Percentiles rank a stretch among this genome's conserved stretches.
phyloP scores from a whole-genome alignment of 1,140 invertebrate species.

The Heliconius hewitsoni region DNA sequence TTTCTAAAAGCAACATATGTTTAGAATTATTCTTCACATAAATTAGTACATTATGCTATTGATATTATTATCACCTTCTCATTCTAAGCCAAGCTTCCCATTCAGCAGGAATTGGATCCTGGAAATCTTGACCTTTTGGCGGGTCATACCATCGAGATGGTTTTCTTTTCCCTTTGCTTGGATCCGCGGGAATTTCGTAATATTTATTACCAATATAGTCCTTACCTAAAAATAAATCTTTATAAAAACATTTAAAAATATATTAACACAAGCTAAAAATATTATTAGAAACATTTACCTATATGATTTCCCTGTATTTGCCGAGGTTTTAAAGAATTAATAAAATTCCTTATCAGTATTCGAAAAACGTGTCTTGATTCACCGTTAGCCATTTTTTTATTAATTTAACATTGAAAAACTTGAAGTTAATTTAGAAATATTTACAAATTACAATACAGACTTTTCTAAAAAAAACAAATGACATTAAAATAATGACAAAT shows the following conservation, averaged over 20 bases:
- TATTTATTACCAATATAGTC: slow-evolving; percentile 92
- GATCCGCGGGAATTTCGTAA: slow-evolving; percentile 87
- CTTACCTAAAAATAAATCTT: slow-evolving; percentile 77
- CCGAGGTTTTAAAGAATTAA: slow-evolving; percentile 67
- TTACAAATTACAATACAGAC: neutral
- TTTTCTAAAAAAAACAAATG: neutral
- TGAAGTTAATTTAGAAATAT: neutral
- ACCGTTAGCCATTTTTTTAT: slow-evolving; percentile 58
- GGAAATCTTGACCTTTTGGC: slow-evolving; percentile 82
- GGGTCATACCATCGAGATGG: slow-evolving; percentile 88
- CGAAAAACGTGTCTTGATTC: slow-evolving; percentile 61
- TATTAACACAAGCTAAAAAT: neutral
- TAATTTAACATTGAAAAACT: neutral
- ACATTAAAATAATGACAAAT: neutral
- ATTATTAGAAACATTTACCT: slow-evolving; percentile 40
- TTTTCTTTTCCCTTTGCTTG: slow-evolving; percentile 82
- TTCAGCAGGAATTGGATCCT: slow-evolving; percentile 88
- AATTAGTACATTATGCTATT: neutral
- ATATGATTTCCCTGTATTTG: slow-evolving; percentile 61
- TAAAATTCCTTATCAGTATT: slow-evolving; percentile 67
- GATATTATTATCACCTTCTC: slow-evolving; percentile 75
- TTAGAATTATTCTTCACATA: slow-evolving; percentile 7
- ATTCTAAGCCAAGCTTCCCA: slow-evolving; percentile 92
- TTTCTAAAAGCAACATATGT: slow-evolving; percentile 61
- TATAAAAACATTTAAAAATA: neutral